A percentile compares a stretch with the other conserved stretches of the same genome.
phyloP scores from a whole-genome alignment of 2,797 vertebrate genomes.

The Lacerta agilis region DNA sequence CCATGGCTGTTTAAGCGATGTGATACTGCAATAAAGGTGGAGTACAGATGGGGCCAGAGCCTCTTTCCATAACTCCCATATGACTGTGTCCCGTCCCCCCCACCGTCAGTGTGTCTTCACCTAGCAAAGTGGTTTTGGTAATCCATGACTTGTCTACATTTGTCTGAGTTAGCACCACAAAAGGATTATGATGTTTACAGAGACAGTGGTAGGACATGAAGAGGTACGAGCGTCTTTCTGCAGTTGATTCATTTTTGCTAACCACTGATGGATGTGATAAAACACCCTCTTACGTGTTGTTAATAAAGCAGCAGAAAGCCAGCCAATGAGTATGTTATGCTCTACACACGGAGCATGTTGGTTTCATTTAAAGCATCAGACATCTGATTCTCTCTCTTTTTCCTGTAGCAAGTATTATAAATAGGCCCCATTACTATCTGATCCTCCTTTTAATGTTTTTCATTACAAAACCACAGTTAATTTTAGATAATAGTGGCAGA shows the following conservation, averaged over 20 bases:
- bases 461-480: conserved; percentile 84
- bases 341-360: not conserved
- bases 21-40: no score
- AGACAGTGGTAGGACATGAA: conserved; percentile 2
- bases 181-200: conserved; percentile 8
- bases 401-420: conserved; percentile 70
- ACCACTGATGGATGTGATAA: conserved; percentile 43
- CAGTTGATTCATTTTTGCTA: conserved; percentile 34
- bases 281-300: conserved; percentile 42
- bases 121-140: not conserved
- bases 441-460: conserved; percentile 79
- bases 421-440: conserved; percentile 78
- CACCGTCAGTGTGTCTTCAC: no score
- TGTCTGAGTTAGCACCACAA: conserved; percentile 5
- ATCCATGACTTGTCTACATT: not conserved
- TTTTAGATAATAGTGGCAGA: conserved; percentile 81
- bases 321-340: conserved; percentile 20
- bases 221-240: not conserved
- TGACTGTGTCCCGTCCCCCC: no score
- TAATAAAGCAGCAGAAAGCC: conserved; percentile 46
- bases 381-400: conserved; percentile 33
- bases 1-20: no score
- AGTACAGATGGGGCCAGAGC: no score
- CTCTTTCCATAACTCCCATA: not conserved
- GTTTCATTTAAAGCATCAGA: conserved; percentile 38